Base-by-base conservation (phyloP, 2,113 vertebrate genomes). In the Brachypodius melanocephalos region DNA sequence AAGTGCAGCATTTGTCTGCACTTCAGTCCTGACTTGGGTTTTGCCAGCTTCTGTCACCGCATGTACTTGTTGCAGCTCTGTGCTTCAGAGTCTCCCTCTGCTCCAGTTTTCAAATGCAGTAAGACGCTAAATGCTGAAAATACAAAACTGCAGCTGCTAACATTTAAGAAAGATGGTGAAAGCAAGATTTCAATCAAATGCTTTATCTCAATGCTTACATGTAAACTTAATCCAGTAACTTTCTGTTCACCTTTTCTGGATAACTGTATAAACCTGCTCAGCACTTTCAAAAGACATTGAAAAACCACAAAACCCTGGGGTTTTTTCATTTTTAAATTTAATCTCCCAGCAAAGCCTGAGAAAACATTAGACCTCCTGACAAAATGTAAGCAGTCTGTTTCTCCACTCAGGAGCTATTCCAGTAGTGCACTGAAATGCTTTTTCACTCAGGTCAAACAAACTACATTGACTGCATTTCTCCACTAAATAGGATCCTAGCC, bases 181-280 rank as follows among this genome's bases (percentile, higher is more conserved):
- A 76, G 43, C 54, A 76, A 83, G 66, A 80, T 89, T 93, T 68
- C 48, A 67, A 77, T 42, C 9, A 0, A 74, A 77, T 42, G 22
- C 42, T 74, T 85, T 89, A 89, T 85, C 79, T 91, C 40, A 42
- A 15, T 55, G 66, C 28, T 69, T 52, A 71, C n/a, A 71, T 46
- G 49, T 67, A 84, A 84, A 85, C 40, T 19, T 75, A 89, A 79
- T 46, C 58, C 80, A 74, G 45, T 67, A 90, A 72, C 52, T 58
- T 91, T 77, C 66, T 92, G 43, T 91, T 96, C 89, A 91, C 49
- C 12, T 72, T 81, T 78, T 83, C 90, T 81, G 59, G 29, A 54
- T 69, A 79, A 93, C 40, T 65, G 40, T 76, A 92, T 54, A 95
- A 95, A 89, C 77, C 38, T 25, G 18, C 32, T 82, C 32, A 73